Evolutionary conservation across 2,797 vertebrate genomes (phyloP), one percentile per base, ranked within the genome.

Genomic region (Pelodytes ibericus): DNA sequence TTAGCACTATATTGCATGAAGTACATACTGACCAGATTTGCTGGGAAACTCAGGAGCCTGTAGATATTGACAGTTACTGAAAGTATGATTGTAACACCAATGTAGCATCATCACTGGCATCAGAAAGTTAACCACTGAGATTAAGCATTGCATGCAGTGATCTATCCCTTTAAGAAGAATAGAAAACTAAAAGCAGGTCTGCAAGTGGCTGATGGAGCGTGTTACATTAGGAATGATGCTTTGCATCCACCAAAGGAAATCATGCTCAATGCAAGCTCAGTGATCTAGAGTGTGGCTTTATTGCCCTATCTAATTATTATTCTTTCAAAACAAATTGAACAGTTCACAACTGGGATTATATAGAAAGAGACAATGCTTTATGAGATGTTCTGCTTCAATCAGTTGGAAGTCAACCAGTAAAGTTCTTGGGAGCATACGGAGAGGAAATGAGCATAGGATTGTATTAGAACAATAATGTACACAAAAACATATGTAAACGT

Each of bases 241-340:
- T 24, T 57, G 71, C 62, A 71, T 56, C 5, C 66, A n/a, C 65
- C 57, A 30, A 53, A 69, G 65, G 41, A 56, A 18, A 69, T 62
- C 66, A 69, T 53, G 58, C 74, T 71, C 31, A 11, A 5, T 58
- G 58, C 58, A 63, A 31, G 67, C 20, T 75, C 74, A 58, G 31
- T 76, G 66, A 76, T 64, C 58, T 71, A 58, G 49, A 49, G 44
- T 8, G 22, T 13, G 47, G 1, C 15, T 70, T 76, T 76, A 76
- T 64, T 70, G 74, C 74, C 49, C 66, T 18, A 30, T 63, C 74
- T 76, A 70, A 76, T 76, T 76, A 41, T 47, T 68, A 57, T 70
- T 76, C 66, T 70, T 56, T 56, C 29, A 70, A 59, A 70, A 63
- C 66, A 75, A 70, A 70, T 60, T 56, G 58, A 30, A 61, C 22